Base-by-base conservation (phyloP, 1,140 invertebrate genomes). In the Spodoptera frugiperda region DNA sequence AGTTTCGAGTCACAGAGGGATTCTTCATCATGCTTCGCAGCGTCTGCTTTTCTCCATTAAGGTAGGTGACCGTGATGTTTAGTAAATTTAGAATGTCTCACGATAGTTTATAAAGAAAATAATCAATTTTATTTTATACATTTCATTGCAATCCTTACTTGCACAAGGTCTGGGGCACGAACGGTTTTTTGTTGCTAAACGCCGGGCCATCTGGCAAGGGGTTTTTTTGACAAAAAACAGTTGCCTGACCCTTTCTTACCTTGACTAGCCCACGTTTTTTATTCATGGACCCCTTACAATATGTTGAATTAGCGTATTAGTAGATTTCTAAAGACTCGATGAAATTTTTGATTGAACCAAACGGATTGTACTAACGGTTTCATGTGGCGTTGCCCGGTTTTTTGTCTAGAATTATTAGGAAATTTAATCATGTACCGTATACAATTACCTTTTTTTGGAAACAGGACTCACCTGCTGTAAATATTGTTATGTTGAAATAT, bases 291-390 rank as follows among this genome's bases (percentile, higher is more conserved):
- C 90, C 89, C 91, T 91, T 85, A 93, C 92, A 93, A 91, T 92
- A 94, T 89, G 87, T 90, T 89, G 90, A 91, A 94, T 94, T 93
- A 94, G 88, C 87, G 91, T 92, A 93, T 94, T 94, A 94, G 91
- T 89, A 81, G 83, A 92, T 88, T 92, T 92, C 88, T 90, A 92
- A 90, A 87, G 90, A 87, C 72, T 80, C 88, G 91, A 92, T 92
- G 91, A 93, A 92, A 88, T 90, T 94, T 93, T 92, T 90, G 91
- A 94, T 94, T 92, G 91, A 87, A 87, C 88, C 83, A 88, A 93
- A 93, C 92, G 92, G 91, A 93, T 94, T 94, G 91, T 81, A 54
- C 81, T 90, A 92, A 93, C 92, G 92, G 92, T 91, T 87, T 81
- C 79, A 57, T 83, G 77, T 81, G 83, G 74, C 82, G 77, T 82